These are phyloP conservation scores for Eledona agricola DNA, from an alignment of 2,888 invertebrate species.

Conservation along the genomic window DNA sequence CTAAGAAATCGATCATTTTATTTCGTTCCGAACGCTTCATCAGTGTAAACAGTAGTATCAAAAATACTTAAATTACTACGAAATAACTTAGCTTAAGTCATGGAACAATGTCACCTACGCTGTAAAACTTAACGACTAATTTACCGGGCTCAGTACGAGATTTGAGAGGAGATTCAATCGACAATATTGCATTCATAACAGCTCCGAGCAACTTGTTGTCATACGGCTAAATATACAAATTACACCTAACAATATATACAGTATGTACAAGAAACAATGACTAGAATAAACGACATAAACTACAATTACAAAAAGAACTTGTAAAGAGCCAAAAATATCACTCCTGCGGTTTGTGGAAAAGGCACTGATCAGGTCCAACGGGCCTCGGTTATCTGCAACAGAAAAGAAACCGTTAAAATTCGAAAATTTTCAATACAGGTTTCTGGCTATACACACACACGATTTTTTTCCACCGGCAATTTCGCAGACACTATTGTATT, in stretches of 20 bases:
- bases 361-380: conserved; percentile 55
- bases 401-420: conserved; percentile 41
- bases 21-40: conserved; percentile 32
- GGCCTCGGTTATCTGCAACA: conserved; percentile 52
- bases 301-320: conserved; percentile 44
- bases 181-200: conserved; percentile 18
- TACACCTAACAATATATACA: conserved; percentile 50
- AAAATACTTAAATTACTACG: conserved; percentile 36
- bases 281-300: conserved; percentile 59
- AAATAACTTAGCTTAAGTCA: conserved; percentile 39
- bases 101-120: conserved; percentile 32
- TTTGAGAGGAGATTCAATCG: conserved; percentile 6
- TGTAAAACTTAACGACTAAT: conserved; percentile 34
- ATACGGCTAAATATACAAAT: conserved; percentile 9
- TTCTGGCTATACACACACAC: conserved; percentile 45
- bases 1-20: conserved; percentile 27
- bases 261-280: conserved; percentile 58
- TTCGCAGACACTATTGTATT: conserved; percentile 57
- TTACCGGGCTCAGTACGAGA: conserved; percentile 30
- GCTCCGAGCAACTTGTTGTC: conserved; percentile 9
- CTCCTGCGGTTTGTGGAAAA: conserved; percentile 58
- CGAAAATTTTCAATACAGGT: conserved; percentile 38
- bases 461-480: conserved; percentile 36
- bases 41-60: conserved; percentile 37
- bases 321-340: conserved; percentile 54